Base-by-base conservation (phyloP, 1,140 invertebrate genomes). In the Saccostrea echinata region DNA sequence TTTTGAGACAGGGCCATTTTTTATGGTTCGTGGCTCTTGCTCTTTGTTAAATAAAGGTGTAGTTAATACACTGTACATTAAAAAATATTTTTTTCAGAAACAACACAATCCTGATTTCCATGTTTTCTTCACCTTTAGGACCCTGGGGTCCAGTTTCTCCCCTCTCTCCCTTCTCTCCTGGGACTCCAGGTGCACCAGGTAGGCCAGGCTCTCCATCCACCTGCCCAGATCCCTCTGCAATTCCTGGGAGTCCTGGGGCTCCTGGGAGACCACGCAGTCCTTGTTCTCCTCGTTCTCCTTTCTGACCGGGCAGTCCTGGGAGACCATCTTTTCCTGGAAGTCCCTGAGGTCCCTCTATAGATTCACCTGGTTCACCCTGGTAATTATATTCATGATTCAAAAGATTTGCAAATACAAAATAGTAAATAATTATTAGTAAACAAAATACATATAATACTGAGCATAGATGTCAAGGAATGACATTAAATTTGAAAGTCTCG, bases 271-370 rank as follows among this genome's bases (percentile, higher is more conserved):
- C 82, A 53, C 81, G 86, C n/a, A 64, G 81, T 52, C 86, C 86
- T 30, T 24, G 3, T 51, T 81, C 76, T 55, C 86, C 86, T 57
- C 9, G 9, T 0, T 76, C 82, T 55, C 86, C 86, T 30, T 84
- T 84, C 9, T 84, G 43, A 83, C 86, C 86, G 12, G 81, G 61
- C 24, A 12, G 21, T 27, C 86, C 80, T 64, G 81, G n/a, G n/a
- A 57, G 16, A 11, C 86, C 86, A 83, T 87, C 86, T 83, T 82
- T 87, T 11, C 86, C 86, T 83, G 55, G 12, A 57, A 35, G 53
- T 68, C 86, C 86, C 11, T 18, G 33, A 21, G 81, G 51, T 12
- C 82, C 82, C 13, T 30, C 27, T 30, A 76, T 33, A 13, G 68
- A 76, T 11, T 76, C 68, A 35, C 68, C 68, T 33, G 68, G 6